phyloP scores from a whole-genome alignment of 2,797 vertebrate genomes.

The Pogonophryne albipinna region DNA sequence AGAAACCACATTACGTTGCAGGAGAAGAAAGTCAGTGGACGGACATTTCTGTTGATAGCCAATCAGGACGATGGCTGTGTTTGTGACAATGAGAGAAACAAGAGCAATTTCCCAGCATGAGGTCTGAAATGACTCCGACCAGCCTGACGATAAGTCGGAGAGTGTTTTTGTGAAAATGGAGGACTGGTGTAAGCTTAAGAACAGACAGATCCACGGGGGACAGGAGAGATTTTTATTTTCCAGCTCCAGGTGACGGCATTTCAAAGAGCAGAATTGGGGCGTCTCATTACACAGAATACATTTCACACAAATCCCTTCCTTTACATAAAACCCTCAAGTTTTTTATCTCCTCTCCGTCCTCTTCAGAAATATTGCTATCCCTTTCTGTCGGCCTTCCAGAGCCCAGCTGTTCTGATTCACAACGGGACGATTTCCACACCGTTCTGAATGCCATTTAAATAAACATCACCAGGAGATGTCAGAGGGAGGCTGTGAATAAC shows the following conservation, averaged over 20 bases:
- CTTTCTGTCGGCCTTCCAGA: constrained; percentile 60
- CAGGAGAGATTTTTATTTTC: constrained; percentile 62
- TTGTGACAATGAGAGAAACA: constrained; percentile 37
- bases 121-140: constrained; percentile 64
- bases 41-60: constrained; percentile 63
- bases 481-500: constrained; percentile 74
- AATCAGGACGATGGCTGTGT: constrained; percentile 54
- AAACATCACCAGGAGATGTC: constrained; percentile 81
- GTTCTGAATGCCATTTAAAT: constrained; percentile 75
- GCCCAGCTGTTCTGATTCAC: constrained; percentile 70
- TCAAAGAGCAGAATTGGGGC: constrained; percentile 66
- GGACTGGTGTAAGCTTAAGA: constrained; percentile 39
- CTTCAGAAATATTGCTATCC: constrained; percentile 39
- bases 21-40: constrained; percentile 26
- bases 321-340: constrained; percentile 63
- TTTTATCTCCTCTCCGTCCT: constrained; percentile 18
- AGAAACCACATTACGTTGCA: not conserved
- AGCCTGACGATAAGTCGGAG: constrained; percentile 59
- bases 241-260: constrained; percentile 71
- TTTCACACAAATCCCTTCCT: constrained; percentile 65
- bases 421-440: constrained; percentile 71
- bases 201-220: constrained; percentile 44
- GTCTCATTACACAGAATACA: constrained; percentile 73
- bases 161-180: constrained; percentile 60
- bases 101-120: constrained; percentile 69